Percentiles rank a stretch among this genome's conserved stretches.
These are phyloP conservation scores for Callipepla californica DNA, from an alignment of 2,113 vertebrate species.

Conservation along the genomic window DNA sequence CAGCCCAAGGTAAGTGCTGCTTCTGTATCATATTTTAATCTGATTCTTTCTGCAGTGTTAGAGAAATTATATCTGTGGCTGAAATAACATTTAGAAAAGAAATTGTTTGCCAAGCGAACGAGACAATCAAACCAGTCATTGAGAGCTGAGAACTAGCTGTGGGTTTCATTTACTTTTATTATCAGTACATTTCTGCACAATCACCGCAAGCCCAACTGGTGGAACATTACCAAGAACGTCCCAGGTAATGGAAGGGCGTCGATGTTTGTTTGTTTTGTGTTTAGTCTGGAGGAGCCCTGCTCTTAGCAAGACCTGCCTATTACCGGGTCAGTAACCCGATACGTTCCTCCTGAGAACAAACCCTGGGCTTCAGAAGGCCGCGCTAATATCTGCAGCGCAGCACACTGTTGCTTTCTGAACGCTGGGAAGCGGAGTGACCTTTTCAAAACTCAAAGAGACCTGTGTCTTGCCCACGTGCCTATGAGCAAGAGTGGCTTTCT, in stretches of 20 bases:
- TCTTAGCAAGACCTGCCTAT: constrained; percentile 9
- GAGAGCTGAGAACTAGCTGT: constrained; percentile 54
- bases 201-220: constrained; percentile 44
- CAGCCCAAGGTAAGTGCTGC: constrained; percentile 69
- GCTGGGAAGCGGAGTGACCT: neutral
- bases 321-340: neutral
- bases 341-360: neutral
- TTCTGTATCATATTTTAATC: constrained; percentile 72
- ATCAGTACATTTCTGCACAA: constrained; percentile 58
- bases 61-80: constrained; percentile 67
- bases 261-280: constrained; percentile 60
- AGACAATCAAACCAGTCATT: constrained; percentile 59
- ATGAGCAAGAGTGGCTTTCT: constrained; percentile 77
- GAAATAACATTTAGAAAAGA: constrained; percentile 52
- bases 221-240: constrained; percentile 51
- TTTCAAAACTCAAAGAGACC: constrained; percentile 10
- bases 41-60: constrained; percentile 61
- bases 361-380: neutral
- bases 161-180: constrained; percentile 65
- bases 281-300: constrained; percentile 36
- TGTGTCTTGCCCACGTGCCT: neutral
- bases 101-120: constrained; percentile 68
- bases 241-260: constrained; percentile 26
- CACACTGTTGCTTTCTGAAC: neutral
- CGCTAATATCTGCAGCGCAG: neutral